A percentile compares a stretch with the other conserved stretches of the same genome.
phyloP scores from a whole-genome alignment of 2,113 vertebrate species.

The Nicator chloris region DNA sequence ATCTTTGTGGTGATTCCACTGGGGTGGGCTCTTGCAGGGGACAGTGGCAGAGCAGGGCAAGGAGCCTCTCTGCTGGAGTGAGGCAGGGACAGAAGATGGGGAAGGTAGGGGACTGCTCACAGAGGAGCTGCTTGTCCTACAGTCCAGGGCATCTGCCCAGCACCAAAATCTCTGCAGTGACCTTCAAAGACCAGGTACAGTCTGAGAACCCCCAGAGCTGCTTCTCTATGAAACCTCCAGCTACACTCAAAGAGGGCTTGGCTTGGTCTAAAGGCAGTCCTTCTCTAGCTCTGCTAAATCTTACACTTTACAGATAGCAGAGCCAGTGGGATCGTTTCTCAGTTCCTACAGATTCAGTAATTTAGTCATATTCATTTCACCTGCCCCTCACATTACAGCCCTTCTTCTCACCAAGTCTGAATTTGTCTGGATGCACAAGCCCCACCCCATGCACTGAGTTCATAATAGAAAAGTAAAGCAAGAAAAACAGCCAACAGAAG shows the following conservation, averaged over 20 bases:
- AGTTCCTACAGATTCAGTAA: not conserved
- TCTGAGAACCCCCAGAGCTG: not conserved
- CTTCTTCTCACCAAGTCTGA: not conserved
- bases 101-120: not conserved
- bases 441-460: not conserved
- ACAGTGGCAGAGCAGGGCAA: not conserved
- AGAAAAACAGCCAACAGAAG: not conserved
- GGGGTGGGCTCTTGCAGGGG: not conserved
- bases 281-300: not conserved
- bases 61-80: not conserved
- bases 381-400: not conserved
- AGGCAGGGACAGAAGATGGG: not conserved
- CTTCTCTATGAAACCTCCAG: not conserved
- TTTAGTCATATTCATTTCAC: not conserved
- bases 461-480: not conserved
- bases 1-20: not conserved
- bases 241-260: not conserved
- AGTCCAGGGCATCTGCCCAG: not conserved
- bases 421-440: not conserved
- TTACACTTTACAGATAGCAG: not conserved
- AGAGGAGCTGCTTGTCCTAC: rapidly evolving
- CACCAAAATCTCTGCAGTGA: not conserved
- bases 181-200: rapidly evolving
- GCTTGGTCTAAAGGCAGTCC: not conserved
- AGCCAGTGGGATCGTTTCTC: not conserved